A percentile compares a stretch with the other conserved stretches of the same genome.
phyloP scores from a whole-genome alignment of 2,888 invertebrate species.

The Sericinus montela region DNA sequence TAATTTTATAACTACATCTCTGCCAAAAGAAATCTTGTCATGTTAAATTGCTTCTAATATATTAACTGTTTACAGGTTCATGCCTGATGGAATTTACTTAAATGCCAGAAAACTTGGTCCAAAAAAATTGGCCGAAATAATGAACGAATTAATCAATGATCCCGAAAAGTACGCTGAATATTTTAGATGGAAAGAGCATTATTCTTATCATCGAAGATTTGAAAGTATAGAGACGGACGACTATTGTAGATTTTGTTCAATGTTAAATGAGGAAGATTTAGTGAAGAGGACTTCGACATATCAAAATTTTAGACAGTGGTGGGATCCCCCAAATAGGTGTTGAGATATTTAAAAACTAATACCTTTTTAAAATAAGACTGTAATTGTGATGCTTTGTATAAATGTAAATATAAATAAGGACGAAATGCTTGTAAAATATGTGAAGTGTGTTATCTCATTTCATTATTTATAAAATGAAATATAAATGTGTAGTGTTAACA shows the following conservation, averaged over 20 bases:
- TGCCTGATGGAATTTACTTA: constrained; percentile 60
- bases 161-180: constrained; percentile 47
- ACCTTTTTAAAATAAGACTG: not conserved
- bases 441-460: too few species aligned
- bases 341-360: not conserved
- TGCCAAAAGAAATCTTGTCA: too few species aligned
- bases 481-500: too few species aligned
- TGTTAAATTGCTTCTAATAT: too few species aligned
- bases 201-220: constrained; percentile 42
- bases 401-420: too few species aligned
- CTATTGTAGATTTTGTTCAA: constrained; percentile 55
- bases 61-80: constrained; percentile 45
- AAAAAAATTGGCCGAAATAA: constrained; percentile 41
- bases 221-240: constrained; percentile 51
- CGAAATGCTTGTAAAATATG: too few species aligned
- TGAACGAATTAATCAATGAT: constrained; percentile 46
- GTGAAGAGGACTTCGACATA: constrained; percentile 39
- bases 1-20: too few species aligned
- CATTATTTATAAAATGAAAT: too few species aligned
- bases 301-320: constrained; percentile 49
- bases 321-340: constrained; percentile 40
- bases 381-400: not conserved
- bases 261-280: constrained; percentile 45
- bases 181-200: constrained; percentile 62
- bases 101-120: constrained; percentile 45